phyloP scores from a whole-genome alignment of 2,888 invertebrate genomes.

The Rhagonycha fulva region DNA sequence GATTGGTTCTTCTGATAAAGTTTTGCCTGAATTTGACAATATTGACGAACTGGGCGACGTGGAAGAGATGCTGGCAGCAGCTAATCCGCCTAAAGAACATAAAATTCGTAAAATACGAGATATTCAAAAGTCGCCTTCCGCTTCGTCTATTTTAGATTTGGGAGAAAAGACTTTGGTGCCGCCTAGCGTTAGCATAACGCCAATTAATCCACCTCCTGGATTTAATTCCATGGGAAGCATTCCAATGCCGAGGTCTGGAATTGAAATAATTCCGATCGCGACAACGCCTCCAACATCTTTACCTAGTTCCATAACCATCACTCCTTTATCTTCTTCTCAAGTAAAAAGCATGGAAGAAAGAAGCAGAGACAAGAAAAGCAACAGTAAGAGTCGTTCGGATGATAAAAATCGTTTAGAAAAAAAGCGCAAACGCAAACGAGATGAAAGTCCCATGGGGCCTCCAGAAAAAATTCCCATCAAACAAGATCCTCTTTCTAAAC shows the following conservation, averaged over 20 bases:
- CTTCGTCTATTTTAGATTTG: conserved; percentile 58
- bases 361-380: conserved; percentile 56
- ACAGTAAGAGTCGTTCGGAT: conserved; percentile 51
- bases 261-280: conserved; percentile 83
- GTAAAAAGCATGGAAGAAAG: conserved; percentile 49
- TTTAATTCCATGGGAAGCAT: conserved; percentile 46
- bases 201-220: conserved; percentile 50
- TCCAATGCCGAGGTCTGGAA: conserved; percentile 71
- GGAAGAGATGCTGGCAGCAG: conserved; percentile 58
- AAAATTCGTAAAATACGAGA: conserved; percentile 61
- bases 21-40: conserved; percentile 63
- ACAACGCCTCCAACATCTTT: conserved; percentile 64
- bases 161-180: conserved; percentile 59
- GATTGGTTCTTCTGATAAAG: conserved; percentile 55
- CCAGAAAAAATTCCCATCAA: conserved; percentile 81
- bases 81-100: conserved; percentile 51
- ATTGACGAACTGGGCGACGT: conserved; percentile 63
- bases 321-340: conserved; percentile 72
- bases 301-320: conserved; percentile 85
- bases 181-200: conserved; percentile 67
- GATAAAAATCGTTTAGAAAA: conserved; percentile 65
- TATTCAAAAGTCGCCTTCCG: conserved; percentile 57
- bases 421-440: conserved; percentile 73
- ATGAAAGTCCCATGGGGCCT: conserved; percentile 80
- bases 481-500: conserved; percentile 72